Conservation (phyloP, 2,113 vertebrate species). For the Hylia prasina region DNA sequence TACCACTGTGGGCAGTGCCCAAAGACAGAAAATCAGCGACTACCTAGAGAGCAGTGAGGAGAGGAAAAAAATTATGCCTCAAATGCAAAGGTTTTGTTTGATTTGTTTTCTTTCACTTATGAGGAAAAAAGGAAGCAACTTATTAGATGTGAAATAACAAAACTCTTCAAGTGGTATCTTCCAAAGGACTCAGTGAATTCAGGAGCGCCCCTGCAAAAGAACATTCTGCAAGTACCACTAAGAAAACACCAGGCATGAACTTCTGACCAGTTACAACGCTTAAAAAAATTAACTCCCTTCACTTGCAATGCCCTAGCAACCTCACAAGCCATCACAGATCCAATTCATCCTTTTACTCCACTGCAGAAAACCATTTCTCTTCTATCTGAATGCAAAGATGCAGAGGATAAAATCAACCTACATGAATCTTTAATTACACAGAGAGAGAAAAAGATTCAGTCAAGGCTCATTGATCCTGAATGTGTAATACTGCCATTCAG, state of each 20-base stretch:
- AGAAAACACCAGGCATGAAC: background rate
- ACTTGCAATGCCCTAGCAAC: background rate
- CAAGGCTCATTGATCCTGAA: background rate
- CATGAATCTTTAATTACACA: background rate
- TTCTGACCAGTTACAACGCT: background rate
- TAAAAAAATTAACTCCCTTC: background rate
- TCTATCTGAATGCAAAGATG: background rate
- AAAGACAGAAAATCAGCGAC: background rate
- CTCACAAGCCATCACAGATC: background rate
- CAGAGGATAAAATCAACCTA: background rate
- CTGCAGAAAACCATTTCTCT: background rate
- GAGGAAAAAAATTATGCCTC: background rate
- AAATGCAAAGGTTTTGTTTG: background rate
- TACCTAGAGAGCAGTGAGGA: background rate
- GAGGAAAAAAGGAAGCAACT: background rate
- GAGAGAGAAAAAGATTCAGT: background rate
- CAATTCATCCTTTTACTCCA: background rate
- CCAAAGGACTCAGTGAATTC: background rate
- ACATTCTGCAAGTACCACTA: background rate
- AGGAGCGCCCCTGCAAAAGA: background rate
- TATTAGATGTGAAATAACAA: background rate
- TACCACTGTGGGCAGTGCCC: background rate
- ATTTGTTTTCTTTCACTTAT: background rate
- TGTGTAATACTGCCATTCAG: background rate
- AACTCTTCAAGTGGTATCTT: background rate